Conservation (phyloP, 2,113 vertebrate genomes). For the Otocyon megalotis region DNA sequence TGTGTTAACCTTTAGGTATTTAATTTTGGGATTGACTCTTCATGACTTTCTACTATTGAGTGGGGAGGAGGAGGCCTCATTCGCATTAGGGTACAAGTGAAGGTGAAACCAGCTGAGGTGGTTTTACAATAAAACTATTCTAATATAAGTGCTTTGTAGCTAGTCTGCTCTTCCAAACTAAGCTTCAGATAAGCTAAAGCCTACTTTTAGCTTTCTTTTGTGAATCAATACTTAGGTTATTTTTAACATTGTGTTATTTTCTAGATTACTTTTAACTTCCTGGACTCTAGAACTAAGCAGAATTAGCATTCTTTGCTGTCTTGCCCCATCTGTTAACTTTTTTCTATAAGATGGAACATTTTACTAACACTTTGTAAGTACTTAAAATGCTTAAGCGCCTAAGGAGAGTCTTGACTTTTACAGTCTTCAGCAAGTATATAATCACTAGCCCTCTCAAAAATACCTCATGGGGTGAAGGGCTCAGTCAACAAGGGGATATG, state of each 20-base stretch:
- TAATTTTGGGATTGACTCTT: not conserved
- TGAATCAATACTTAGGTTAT: not conserved
- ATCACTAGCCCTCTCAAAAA: not conserved
- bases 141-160: not conserved
- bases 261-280: slow-evolving; percentile 44
- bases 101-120: not conserved
- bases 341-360: slow-evolving; percentile 3
- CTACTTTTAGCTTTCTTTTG: slow-evolving; percentile 12
- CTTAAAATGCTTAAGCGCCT: not conserved
- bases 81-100: not conserved
- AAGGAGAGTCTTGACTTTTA: not conserved
- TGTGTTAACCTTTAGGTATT: not conserved
- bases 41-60: not conserved
- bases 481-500: not conserved
- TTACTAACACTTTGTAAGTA: slow-evolving; percentile 4
- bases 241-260: not conserved
- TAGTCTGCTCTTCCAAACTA: not conserved
- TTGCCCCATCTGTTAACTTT: not conserved
- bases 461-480: not conserved
- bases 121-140: not conserved
- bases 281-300: slow-evolving; percentile 46
- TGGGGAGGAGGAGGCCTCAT: not conserved
- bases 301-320: not conserved
- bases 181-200: not conserved
- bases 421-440: not conserved